Evolutionary conservation across 2,113 vertebrate genomes (phyloP).

Genomic region (Callorhinus ursinus): DNA sequence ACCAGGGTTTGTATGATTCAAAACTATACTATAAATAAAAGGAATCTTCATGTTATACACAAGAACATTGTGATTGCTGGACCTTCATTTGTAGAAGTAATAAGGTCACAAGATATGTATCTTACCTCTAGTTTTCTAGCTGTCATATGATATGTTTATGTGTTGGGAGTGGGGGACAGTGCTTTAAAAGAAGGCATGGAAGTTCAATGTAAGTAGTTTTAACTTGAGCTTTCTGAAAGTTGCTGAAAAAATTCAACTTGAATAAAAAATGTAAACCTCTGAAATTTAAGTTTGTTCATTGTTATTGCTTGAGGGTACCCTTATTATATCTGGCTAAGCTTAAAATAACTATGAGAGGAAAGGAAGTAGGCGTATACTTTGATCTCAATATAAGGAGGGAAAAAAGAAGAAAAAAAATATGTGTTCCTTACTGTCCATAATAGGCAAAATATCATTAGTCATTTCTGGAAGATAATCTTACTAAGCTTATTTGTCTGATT

Average conservation of each 20-base stretch:
- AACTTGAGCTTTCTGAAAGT: conserved; percentile 66
- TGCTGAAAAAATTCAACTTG: conserved; percentile 65
- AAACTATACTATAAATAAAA: conserved; percentile 54
- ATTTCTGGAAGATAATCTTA: conserved; percentile 64
- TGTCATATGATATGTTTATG: neutral
- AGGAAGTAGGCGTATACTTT: conserved; percentile 66
- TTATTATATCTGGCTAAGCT: conserved; percentile 77
- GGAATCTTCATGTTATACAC: neutral
- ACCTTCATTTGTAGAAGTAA: conserved; percentile 12
- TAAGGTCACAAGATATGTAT: conserved; percentile 2
- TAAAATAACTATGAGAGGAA: conserved; percentile 73
- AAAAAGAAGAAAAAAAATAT: neutral
- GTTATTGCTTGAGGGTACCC: conserved; percentile 71
- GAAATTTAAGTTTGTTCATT: conserved; percentile 77
- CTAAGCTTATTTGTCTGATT: conserved; percentile 58
- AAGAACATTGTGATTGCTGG: conserved; percentile 26
- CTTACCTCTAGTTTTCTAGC: neutral
- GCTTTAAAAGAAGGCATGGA: conserved; percentile 57
- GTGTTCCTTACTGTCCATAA: conserved; percentile 44
- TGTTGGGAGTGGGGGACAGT: neutral
- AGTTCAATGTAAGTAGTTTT: conserved; percentile 53
- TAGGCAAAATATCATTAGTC: conserved; percentile 65
- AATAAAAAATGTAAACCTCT: conserved; percentile 74
- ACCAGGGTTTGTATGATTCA: conserved; percentile 43
- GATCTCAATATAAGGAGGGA: conserved; percentile 62